Base-by-base conservation (phyloP, 2,888 invertebrate genomes). In the Platycheirus albimanus region DNA sequence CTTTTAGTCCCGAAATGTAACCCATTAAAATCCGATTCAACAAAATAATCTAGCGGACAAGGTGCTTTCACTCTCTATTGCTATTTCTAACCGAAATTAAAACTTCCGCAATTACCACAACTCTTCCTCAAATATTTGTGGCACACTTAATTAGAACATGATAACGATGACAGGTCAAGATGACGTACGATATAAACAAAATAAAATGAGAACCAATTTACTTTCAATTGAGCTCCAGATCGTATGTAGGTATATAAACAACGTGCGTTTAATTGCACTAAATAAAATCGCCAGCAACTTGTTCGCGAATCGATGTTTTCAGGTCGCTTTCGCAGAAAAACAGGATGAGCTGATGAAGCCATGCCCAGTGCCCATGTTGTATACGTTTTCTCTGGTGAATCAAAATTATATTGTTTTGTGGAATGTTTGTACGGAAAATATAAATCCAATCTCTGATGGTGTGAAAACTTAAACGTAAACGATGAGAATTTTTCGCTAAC, bases 181-280 rank as follows among this genome's bases (percentile, higher is more conserved):
- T 61, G 75, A 67, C 51, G 47, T 17, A 38, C 47, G 8, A 36
- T 56, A 20, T n/a, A 43, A 58, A 67, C 20, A 54, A 20, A 2
- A 43, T 1, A 19, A n/a, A n/a, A n/a, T n/a, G n/a, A n/a, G 8
- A 45, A 20, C 1, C 20, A 70, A 63, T 33, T 69, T 74, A 74
- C 67, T 74, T 74, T 79, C 74, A 61, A 69, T 74, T 74, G 43
- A 47, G 19, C 54, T 56, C n/a, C 47, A 54, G 38, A 63, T 66
- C 67, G 36, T 24, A 28, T 58, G 15, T 28, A n/a, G n/a, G 24
- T 0, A 7, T 36, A 56, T 17, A 45, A 66, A 61, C 52, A 61
- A 67, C 20, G 30, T 30, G 38, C 51, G 43, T 72, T 51, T 58
- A 51, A 86, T 87, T 87, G 87, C 86, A 87, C 87, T 20, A 51